Evolutionary conservation across 2,797 vertebrate species (phyloP).

Genomic region (Momotus momota): DNA sequence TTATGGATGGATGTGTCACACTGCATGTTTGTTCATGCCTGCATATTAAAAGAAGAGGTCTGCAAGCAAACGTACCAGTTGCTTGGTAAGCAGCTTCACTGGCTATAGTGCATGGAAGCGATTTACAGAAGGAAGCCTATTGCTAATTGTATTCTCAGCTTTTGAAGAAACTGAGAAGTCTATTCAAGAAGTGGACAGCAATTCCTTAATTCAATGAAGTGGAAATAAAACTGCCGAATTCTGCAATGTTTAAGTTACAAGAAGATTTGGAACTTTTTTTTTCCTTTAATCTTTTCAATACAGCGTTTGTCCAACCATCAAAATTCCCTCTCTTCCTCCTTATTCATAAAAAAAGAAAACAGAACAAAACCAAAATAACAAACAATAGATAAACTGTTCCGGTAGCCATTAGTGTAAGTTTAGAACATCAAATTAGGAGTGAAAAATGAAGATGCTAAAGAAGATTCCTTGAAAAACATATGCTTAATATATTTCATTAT

Average conservation of each 20-base stretch:
- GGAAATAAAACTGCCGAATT: not conserved
- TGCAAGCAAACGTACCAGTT: not conserved
- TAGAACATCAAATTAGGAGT: not conserved
- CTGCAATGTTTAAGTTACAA: not conserved
- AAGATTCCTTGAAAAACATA: not conserved
- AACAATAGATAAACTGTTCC: not conserved
- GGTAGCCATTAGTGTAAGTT: not conserved
- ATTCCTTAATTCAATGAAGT: not conserved
- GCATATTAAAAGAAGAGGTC: not conserved
- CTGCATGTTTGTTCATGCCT: not conserved
- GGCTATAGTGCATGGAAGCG: accelerated
- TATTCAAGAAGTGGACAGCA: not conserved
- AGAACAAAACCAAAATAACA: not conserved
- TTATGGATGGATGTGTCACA: not conserved
- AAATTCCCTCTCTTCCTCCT: not conserved
- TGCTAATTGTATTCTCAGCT: not conserved
- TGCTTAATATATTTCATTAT: accelerated
- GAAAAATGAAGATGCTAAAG: not conserved
- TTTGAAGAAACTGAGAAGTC: not conserved
- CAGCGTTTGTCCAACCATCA: not conserved
- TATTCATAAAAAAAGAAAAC: not conserved
- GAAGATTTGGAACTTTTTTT: not conserved
- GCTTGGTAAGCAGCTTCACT: not conserved
- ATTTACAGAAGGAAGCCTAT: not conserved
- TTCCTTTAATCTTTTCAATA: not conserved